A percentile compares a stretch with the other conserved stretches of the same genome.
Evolutionary conservation across 2,113 vertebrate species (phyloP).

Genomic region (Vidua macroura): DNA sequence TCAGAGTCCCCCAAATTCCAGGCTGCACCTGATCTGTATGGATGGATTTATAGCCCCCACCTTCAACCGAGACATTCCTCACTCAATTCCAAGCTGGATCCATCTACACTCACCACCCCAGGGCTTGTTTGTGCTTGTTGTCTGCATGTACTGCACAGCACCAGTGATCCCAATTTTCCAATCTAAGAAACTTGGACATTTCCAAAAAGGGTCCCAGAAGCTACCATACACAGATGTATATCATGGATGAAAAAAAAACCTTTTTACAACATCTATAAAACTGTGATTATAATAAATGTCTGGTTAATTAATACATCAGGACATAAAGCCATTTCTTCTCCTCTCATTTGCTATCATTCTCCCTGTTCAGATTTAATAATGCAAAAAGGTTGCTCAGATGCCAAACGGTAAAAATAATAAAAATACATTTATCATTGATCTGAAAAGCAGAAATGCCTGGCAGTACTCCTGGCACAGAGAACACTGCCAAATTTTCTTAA

Average conservation of each 20-base stretch:
- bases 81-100: neutral
- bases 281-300: constrained; percentile 78
- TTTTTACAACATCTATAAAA: constrained; percentile 77
- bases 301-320: constrained; percentile 81
- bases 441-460: constrained; percentile 58
- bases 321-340: constrained; percentile 77
- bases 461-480: constrained; percentile 31
- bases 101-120: neutral
- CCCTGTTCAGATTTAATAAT: constrained; percentile 76
- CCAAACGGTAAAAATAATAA: constrained; percentile 76
- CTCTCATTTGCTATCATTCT: constrained; percentile 75
- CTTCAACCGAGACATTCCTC: neutral
- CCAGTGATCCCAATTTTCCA: neutral
- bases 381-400: constrained; percentile 76
- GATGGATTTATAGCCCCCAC: neutral
- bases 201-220: constrained; percentile 28
- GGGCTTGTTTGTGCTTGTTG: neutral
- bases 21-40: neutral
- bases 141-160: neutral
- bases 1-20: neutral
- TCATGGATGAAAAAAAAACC: constrained; percentile 56
- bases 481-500: constrained; percentile 47
- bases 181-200: neutral
- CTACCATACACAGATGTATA: constrained; percentile 36
- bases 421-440: constrained; percentile 72